Conservation (phyloP, 53 echinoderm and acorn worm species). For the Holothuria leucospilota region DNA sequence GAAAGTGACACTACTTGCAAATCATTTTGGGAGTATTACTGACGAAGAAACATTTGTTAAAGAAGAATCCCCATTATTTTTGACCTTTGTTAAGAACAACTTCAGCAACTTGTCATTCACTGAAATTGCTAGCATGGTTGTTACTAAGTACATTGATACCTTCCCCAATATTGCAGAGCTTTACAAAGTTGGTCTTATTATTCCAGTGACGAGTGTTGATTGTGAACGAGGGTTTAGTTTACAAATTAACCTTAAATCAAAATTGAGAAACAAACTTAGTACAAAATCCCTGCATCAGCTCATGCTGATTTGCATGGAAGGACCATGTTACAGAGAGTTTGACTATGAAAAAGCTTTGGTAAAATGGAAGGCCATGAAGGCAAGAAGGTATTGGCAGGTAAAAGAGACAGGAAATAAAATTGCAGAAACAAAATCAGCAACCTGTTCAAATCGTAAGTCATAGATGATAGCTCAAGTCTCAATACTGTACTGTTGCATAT, state of each 20-base stretch:
- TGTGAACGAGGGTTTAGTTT: constrained; percentile 4
- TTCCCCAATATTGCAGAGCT: constrained; percentile 3
- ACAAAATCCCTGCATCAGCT: background rate
- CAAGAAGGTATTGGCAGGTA: background rate
- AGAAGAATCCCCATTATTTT: no score
- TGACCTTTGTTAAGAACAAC: background rate
- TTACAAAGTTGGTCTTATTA: background rate
- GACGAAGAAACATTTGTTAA: no score
- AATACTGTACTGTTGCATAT: no score
- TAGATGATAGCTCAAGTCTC: no score
- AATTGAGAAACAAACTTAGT: background rate
- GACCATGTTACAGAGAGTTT: background rate
- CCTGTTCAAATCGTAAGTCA: no score
- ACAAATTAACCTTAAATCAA: background rate
- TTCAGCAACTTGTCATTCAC: background rate
- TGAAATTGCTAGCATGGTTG: background rate
- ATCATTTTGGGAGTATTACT: no score
- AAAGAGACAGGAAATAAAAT: background rate
- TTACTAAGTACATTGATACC: background rate
- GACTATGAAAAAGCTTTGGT: background rate
- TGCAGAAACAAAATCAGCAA: no score
- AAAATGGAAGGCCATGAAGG: constrained; percentile 1
- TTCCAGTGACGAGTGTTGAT: constrained; percentile 13
- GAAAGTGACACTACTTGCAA: no score
- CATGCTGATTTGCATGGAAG: background rate